Percentiles rank a stretch among this genome's conserved stretches.
Evolutionary conservation across 1,140 invertebrate genomes (phyloP).

Genomic region (Papilio glaucus): DNA sequence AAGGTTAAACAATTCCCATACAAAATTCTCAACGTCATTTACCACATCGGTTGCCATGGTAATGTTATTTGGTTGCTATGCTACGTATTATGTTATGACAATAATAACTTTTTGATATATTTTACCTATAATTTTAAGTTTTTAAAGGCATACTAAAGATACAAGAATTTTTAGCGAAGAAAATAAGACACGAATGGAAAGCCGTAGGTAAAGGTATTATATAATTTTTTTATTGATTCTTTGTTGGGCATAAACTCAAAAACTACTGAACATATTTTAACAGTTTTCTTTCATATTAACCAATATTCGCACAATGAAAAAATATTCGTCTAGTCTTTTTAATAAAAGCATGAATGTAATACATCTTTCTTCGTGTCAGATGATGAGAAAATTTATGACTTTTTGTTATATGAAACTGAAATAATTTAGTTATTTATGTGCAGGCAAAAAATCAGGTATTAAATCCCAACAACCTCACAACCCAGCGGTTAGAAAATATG

Average conservation of each 20-base stretch:
- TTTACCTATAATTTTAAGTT: too few relatives aligned
- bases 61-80: too few relatives aligned
- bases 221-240: background rate
- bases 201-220: background rate
- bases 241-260: background rate
- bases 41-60: too few relatives aligned
- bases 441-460: background rate
- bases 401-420: constrained; percentile 4
- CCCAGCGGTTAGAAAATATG: background rate
- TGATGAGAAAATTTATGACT: background rate
- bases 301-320: background rate
- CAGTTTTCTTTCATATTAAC: too few relatives aligned
- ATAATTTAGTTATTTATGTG: constrained; percentile 5
- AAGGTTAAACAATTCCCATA: too few relatives aligned
- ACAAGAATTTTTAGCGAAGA: too few relatives aligned
- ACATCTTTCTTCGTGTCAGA: background rate
- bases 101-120: too few relatives aligned
- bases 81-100: too few relatives aligned
- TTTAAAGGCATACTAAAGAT: too few relatives aligned
- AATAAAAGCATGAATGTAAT: background rate
- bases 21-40: too few relatives aligned
- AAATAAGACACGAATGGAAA: too few relatives aligned
- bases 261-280: too few relatives aligned
- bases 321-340: background rate
- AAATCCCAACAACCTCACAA: background rate